Percentiles rank a stretch among this genome's conserved stretches.
Conservation (phyloP, 2,888 invertebrate species). For the Pyrrhia umbra region DNA sequence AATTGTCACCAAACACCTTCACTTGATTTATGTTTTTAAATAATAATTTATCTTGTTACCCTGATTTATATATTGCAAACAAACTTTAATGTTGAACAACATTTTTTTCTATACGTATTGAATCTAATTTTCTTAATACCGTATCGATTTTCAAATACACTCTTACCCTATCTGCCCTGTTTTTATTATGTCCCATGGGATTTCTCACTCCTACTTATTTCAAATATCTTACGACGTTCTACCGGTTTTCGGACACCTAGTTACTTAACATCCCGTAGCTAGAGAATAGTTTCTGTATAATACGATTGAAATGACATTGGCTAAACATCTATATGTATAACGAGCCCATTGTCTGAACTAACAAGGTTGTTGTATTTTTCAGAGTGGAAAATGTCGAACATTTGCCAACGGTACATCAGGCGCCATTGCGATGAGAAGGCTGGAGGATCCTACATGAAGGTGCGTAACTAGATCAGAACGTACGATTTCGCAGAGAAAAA, state of each 20-base stretch:
- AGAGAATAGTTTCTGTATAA: constrained; percentile 10
- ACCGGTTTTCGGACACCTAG: constrained; percentile 42
- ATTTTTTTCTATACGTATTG: neutral
- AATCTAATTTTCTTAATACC: constrained; percentile 13
- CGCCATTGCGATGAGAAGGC: constrained; percentile 80
- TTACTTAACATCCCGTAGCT: constrained; percentile 35
- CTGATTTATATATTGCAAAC: no score
- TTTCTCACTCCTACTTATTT: constrained; percentile 30
- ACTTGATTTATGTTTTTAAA: no score
- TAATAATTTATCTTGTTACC: no score
- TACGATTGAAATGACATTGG: constrained; percentile 38
- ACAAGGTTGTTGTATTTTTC: constrained; percentile 74
- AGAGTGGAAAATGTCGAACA: constrained; percentile 85
- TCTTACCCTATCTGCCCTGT: neutral
- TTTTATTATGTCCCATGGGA: constrained; percentile 43
- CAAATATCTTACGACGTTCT: constrained; percentile 36
- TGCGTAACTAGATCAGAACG: constrained; percentile 51
- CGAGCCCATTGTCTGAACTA: constrained; percentile 54
- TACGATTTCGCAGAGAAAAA: neutral
- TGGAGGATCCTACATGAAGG: constrained; percentile 88
- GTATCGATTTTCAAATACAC: constrained; percentile 24
- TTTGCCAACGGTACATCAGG: constrained; percentile 84
- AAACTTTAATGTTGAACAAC: neutral
- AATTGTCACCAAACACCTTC: no score
- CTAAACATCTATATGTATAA: constrained; percentile 30